Conservation (phyloP, 2,888 invertebrate genomes). For the Scaptodrosophila latifasciaeformis region DNA sequence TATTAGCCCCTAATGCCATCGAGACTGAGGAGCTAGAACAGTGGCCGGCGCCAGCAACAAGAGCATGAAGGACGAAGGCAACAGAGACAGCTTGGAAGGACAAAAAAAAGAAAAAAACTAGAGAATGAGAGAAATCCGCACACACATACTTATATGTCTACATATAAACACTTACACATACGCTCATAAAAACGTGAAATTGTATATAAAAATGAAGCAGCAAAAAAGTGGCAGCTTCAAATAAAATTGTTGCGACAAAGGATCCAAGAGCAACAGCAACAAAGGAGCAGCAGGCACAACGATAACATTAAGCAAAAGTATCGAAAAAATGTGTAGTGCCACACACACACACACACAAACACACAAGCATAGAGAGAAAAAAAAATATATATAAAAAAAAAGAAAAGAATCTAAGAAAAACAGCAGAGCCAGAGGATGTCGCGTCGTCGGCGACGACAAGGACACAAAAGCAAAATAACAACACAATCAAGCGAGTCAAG, state of each 20-base stretch:
- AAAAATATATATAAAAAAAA: too few relatives aligned
- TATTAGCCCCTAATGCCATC: constrained; percentile 70
- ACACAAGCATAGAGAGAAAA: too few relatives aligned
- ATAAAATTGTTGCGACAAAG: constrained; percentile 70
- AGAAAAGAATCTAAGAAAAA: background rate
- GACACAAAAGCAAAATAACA: constrained; percentile 63
- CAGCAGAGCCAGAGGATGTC: background rate
- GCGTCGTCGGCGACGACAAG: constrained; percentile 38
- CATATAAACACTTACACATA: constrained; percentile 20
- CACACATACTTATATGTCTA: too few relatives aligned
- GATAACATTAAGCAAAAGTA: constrained; percentile 67
- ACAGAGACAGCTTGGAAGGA: too few relatives aligned
- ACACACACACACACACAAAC: constrained; percentile 29
- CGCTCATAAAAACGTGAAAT: constrained; percentile 63
- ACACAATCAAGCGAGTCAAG: constrained; percentile 63
- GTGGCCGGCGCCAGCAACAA: constrained; percentile 23
- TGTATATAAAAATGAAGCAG: constrained; percentile 68
- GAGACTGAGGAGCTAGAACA: constrained; percentile 42
- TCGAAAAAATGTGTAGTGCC: constrained; percentile 67
- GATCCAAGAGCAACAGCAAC: constrained; percentile 34
- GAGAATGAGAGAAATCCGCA: constrained; percentile 23
- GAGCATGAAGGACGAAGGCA: constrained; percentile 12
- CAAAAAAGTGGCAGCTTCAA: constrained; percentile 64
- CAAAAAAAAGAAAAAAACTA: constrained; percentile 7
- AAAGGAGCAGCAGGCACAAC: constrained; percentile 41